Base-by-base conservation (phyloP, 2,113 vertebrate species). In the Hoplias malabaricus region DNA sequence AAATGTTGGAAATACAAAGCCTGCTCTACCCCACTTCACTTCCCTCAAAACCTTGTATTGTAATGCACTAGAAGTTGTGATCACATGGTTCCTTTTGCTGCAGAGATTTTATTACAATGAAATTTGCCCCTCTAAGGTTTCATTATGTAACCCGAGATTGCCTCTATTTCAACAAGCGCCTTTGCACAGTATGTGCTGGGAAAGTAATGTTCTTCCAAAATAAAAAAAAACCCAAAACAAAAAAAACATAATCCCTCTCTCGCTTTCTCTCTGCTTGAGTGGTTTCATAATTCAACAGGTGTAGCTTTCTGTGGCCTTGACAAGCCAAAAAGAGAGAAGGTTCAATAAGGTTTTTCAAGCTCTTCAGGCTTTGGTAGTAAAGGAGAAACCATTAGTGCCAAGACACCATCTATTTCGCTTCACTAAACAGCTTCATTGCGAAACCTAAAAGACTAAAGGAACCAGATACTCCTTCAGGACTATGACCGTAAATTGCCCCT, bases 201-300 rank as follows among this genome's bases (percentile, higher is more conserved):
- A n/a, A n/a, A n/a, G n/a, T n/a, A n/a, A n/a, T n/a, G n/a, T n/a
- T n/a, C n/a, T n/a, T n/a, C n/a, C n/a, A 73, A 36, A 34, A 50
- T 46, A 13, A 36, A 12, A 57, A 71, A 70, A 80, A 46, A 62
- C n/a, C n/a, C n/a, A 73, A 71, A 80, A 57, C 29, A 27, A 73
- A 19, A 77, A 42, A 54, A 48, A 50, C 14, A 69, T 3, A 11
- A 31, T 12, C 27, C 13, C 29, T n/a, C n/a, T 14, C 1, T 23
- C 1, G 36, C 9, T 66, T 5, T 53, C 48, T 23, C 19, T 5
- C 19, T 4, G 19, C 59, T 3, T 7, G 13, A 34, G 33, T 36
- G n/a, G 29, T 50, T 53, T 34, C 67, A 69, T 46, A 69, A 69
- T 29, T 19, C 40, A 69, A 69, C 42, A 31, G 27, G 46, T 34